These are phyloP conservation scores for Platyrinchus mystaceus DNA, from an alignment of 2,797 vertebrate species.

Conservation along the genomic window DNA sequence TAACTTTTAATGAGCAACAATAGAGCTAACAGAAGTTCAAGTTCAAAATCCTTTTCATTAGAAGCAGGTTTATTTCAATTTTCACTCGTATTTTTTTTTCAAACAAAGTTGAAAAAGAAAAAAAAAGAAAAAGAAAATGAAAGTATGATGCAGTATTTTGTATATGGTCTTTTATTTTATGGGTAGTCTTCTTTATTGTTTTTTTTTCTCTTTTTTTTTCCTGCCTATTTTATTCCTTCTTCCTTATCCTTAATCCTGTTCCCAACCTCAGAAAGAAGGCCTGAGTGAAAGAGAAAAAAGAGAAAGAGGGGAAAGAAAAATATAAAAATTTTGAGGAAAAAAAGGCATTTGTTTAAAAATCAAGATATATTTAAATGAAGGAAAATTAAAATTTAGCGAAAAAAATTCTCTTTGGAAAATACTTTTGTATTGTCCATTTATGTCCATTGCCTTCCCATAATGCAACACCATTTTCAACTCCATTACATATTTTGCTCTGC, in stretches of 20 bases:
- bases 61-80: neutral
- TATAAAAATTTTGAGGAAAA: neutral
- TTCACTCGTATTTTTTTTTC: neutral
- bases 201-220: accelerated
- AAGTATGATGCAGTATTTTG: neutral
- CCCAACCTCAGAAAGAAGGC: accelerated
- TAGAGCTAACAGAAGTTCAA: neutral
- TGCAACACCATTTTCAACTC: neutral
- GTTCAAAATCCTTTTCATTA: neutral
- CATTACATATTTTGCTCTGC: neutral
- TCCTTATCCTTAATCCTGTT: accelerated
- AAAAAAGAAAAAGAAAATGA: neutral
- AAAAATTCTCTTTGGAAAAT: neutral
- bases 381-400: neutral
- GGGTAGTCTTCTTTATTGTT: accelerated
- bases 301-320: accelerated
- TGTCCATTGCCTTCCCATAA: accelerated
- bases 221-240: accelerated
- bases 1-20: neutral
- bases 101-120: neutral
- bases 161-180: neutral
- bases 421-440: neutral
- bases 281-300: neutral
- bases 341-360: neutral
- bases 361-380: neutral